Percentiles rank a stretch among this genome's conserved stretches.
These are phyloP conservation scores for Trissoscelio sp. DNA, from an alignment of 2,888 invertebrate genomes.

Conservation along the genomic window DNA sequence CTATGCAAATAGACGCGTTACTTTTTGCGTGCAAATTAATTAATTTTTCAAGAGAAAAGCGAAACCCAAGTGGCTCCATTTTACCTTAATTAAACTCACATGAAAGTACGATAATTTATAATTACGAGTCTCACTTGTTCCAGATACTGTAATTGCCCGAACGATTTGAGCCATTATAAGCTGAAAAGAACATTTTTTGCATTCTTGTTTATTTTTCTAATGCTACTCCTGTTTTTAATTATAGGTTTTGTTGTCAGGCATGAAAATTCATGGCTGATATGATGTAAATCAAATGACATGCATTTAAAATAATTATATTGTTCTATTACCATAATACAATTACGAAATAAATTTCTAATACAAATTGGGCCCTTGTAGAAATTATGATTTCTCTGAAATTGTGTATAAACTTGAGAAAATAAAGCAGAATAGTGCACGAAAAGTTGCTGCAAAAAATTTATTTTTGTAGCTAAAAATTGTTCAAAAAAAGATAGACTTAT, in stretches of 20 bases:
- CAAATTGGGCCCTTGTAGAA: too few species aligned
- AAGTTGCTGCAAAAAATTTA: too few species aligned
- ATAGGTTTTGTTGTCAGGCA: neutral
- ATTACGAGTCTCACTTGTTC: slow-evolving; percentile 46
- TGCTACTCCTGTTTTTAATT: neutral
- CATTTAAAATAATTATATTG: neutral
- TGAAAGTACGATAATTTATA: slow-evolving; percentile 48
- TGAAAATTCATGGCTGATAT: neutral
- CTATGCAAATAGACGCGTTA: neutral
- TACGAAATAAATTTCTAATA: too few species aligned
- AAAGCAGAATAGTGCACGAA: too few species aligned
- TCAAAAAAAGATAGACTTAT: too few species aligned
- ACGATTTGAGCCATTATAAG: slow-evolving; percentile 32
- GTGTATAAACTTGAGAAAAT: too few species aligned
- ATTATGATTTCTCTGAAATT: too few species aligned
- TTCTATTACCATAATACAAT: neutral
- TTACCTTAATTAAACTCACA: slow-evolving; percentile 42
- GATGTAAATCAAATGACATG: neutral
- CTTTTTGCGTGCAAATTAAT: slow-evolving; percentile 12
- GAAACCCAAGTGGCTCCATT: slow-evolving; percentile 18
- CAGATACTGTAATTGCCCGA: slow-evolving; percentile 43
- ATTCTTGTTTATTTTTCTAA: slow-evolving; percentile 32
- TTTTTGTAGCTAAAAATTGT: too few species aligned
- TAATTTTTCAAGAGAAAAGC: slow-evolving; percentile 36
- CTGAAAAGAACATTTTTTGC: slow-evolving; percentile 28